Evolutionary conservation across 2,113 vertebrate species (phyloP).

Genomic region (Poeciliopsis prolifica): DNA sequence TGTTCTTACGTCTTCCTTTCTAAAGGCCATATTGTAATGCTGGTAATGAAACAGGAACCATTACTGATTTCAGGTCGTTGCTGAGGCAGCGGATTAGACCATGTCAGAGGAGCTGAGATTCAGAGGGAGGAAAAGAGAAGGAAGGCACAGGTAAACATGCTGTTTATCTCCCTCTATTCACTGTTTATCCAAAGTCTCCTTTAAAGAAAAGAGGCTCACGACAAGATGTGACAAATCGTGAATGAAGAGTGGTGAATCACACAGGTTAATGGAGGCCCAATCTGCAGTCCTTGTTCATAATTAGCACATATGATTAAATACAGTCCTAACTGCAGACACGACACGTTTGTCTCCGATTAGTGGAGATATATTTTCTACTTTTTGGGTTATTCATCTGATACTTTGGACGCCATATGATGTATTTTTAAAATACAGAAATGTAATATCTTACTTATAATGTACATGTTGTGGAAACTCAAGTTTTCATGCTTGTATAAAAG

Average conservation of each 20-base stretch:
- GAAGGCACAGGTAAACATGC: slow-evolving; percentile 68
- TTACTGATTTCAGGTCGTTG: background rate
- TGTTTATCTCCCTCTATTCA: background rate
- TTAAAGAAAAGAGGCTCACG: background rate
- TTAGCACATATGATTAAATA: slow-evolving; percentile 16
- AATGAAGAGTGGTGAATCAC: slow-evolving; percentile 17
- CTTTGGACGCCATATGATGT: background rate
- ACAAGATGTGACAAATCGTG: slow-evolving; percentile 15
- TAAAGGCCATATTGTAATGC: background rate
- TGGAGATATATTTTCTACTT: slow-evolving; percentile 10
- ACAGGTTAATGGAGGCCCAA: background rate
- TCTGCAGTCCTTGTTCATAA: slow-evolving; percentile 11
- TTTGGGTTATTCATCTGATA: background rate
- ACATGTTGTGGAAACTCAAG: background rate
- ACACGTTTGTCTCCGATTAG: slow-evolving; percentile 10
- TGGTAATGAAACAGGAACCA: background rate
- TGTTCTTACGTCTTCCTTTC: background rate
- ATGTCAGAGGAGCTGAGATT: slow-evolving; percentile 61
- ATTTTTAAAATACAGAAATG: background rate
- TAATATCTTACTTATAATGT: background rate
- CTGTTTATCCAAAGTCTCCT: slow-evolving; percentile 2
- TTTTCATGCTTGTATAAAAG: background rate
- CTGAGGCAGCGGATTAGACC: slow-evolving; percentile 20
- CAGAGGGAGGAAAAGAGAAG: slow-evolving; percentile 68
- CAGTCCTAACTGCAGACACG: slow-evolving; percentile 3